These are phyloP conservation scores for Chrysogorgia sp. DNA, from an alignment of 92 coral and sea anemone species.

Conservation along the genomic window DNA sequence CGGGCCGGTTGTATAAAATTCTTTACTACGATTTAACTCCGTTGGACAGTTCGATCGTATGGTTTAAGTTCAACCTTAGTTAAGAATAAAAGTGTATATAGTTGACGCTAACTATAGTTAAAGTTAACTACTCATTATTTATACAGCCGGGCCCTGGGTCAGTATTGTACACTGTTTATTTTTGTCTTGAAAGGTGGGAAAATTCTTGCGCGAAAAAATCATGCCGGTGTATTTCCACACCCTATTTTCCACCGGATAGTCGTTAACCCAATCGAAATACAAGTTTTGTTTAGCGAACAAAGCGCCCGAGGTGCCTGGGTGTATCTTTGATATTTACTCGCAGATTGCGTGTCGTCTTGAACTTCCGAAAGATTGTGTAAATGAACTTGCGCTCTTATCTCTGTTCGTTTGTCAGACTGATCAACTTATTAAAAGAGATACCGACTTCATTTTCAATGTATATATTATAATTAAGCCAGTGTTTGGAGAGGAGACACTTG, in stretches of 20 bases:
- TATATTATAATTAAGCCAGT: background rate
- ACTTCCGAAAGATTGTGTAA: slow-evolving; percentile 3
- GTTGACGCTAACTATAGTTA: no score
- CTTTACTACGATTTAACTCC: no score
- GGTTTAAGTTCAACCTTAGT: no score
- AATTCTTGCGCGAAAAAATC: no score
- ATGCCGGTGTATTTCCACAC: no score
- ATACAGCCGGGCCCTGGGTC: no score
- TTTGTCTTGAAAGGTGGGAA: no score
- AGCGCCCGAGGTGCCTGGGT: background rate
- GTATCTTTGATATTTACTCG: background rate
- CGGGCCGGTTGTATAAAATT: no score
- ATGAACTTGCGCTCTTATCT: background rate
- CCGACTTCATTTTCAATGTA: background rate
- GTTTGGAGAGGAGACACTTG: background rate
- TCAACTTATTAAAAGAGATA: background rate
- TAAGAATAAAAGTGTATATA: no score
- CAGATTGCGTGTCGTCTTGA: background rate
- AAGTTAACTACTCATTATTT: no score
- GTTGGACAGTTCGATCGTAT: no score
- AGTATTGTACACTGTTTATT: no score
- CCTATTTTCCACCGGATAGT: background rate
- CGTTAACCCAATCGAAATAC: background rate
- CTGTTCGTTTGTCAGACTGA: slow-evolving; percentile 7
- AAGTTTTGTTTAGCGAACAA: background rate